Conservation (phyloP, 2,888 invertebrate genomes). For the Rotaria magnacalcarata region DNA sequence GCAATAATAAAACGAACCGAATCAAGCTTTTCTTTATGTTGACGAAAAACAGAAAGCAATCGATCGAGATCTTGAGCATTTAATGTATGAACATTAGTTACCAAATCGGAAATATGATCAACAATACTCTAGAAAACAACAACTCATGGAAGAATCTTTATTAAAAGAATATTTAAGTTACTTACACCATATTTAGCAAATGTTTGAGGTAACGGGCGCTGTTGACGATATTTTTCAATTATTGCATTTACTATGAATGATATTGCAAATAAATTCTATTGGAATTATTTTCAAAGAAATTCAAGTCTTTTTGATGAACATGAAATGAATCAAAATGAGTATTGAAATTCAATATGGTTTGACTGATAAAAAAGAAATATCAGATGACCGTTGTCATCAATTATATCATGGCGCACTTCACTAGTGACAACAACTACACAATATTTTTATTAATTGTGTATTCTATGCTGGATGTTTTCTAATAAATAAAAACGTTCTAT, state of each 20-base stretch:
- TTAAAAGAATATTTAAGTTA: constrained; percentile 43
- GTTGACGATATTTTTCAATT: constrained; percentile 67
- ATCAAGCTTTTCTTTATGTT: constrained; percentile 34
- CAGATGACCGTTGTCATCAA: too few relatives aligned
- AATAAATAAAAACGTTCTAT: too few relatives aligned
- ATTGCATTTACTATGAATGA: constrained; percentile 68
- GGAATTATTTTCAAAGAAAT: background rate
- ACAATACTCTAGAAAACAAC: background rate
- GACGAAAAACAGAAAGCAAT: background rate
- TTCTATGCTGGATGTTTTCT: too few relatives aligned
- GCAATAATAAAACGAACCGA: background rate
- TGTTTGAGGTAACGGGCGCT: constrained; percentile 48
- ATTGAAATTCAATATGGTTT: too few relatives aligned
- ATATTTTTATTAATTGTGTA: too few relatives aligned
- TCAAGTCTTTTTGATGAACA: too few relatives aligned
- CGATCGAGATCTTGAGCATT: background rate
- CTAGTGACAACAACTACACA: too few relatives aligned
- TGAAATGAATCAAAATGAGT: too few relatives aligned
- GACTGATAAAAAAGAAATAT: too few relatives aligned
- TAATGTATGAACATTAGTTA: constrained; percentile 1
- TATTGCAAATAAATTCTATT: constrained; percentile 37
- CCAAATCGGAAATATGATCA: constrained; percentile 28
- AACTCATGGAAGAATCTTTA: background rate
- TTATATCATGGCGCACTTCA: too few relatives aligned
- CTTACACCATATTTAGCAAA: constrained; percentile 48